phyloP scores from a whole-genome alignment of 1,140 invertebrate genomes.

The Drosophila athabasca region DNA sequence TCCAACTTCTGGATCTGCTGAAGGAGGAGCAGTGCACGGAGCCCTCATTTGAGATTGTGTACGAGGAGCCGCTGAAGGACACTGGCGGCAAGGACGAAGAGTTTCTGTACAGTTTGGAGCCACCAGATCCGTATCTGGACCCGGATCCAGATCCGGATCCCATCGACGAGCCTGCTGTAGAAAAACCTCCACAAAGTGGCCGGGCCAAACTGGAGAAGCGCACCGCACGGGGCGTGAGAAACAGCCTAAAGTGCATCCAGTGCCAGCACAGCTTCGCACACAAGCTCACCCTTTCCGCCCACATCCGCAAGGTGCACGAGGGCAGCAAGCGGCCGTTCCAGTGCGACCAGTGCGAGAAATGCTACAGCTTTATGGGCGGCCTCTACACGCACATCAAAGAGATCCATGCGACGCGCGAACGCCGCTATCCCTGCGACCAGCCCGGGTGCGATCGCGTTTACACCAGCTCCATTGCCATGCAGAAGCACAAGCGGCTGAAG shows the following conservation, averaged over 20 bases:
- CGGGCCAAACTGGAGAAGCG: not conserved
- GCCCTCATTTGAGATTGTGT: constrained; percentile 58
- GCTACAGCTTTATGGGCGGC: constrained; percentile 77
- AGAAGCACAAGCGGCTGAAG: constrained; percentile 73
- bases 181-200: no score
- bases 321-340: constrained; percentile 70
- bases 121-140: constrained; percentile 11
- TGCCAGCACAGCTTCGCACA: constrained; percentile 71
- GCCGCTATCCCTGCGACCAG: constrained; percentile 62
- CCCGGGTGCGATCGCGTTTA: constrained; percentile 67
- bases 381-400: constrained; percentile 78
- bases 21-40: constrained; percentile 3
- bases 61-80: constrained; percentile 17
- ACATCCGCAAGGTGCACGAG: constrained; percentile 76
- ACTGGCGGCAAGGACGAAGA: not conserved
- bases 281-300: constrained; percentile 64
- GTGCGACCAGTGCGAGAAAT: constrained; percentile 75
- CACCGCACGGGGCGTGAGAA: constrained; percentile 39
- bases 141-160: constrained; percentile 51
- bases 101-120: constrained; percentile 15
- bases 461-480: constrained; percentile 71
- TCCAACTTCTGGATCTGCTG: constrained; percentile 34
- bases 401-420: constrained; percentile 56
- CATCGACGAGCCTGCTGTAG: constrained; percentile 29
- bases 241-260: constrained; percentile 63